A percentile compares a stretch with the other conserved stretches of the same genome.
Evolutionary conservation across 2,797 vertebrate species (phyloP).

Genomic region (Chrosomus eos): DNA sequence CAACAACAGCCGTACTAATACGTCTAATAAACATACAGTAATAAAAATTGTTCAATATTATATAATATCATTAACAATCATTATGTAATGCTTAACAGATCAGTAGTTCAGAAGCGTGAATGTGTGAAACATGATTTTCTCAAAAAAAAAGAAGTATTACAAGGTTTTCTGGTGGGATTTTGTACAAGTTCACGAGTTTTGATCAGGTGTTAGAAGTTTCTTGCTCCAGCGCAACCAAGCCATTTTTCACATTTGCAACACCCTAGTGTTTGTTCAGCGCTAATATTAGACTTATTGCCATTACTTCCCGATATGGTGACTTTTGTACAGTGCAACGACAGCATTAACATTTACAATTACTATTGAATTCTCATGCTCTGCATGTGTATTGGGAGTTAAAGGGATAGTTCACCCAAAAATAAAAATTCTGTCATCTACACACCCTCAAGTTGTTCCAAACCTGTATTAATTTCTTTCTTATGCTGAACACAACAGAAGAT

Average conservation of each 20-base stretch:
- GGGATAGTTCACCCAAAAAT: neutral
- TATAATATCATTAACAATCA: neutral
- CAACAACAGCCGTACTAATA: neutral
- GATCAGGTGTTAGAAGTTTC: neutral
- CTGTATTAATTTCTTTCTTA: neutral
- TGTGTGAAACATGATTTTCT: neutral
- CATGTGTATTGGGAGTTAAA: neutral
- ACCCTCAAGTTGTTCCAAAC: neutral
- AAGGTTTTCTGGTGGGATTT: neutral
- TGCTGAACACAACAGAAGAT: neutral
- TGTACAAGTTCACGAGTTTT: neutral
- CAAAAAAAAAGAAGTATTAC: neutral
- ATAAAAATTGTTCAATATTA: neutral
- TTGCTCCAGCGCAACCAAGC: neutral
- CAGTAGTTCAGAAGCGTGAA: neutral
- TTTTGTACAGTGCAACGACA: neutral
- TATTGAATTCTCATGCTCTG: neutral
- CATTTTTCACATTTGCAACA: neutral
- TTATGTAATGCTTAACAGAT: neutral
- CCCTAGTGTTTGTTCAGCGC: neutral
- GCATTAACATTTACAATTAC: neutral
- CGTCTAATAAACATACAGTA: neutral
- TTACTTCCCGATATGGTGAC: slow-evolving; percentile 12
- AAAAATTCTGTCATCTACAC: neutral
- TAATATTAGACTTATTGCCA: neutral